Evolutionary conservation across 2,797 vertebrate species (phyloP), one percentile per base, ranked within the genome.

Genomic region (Onychomys leucogaster): DNA sequence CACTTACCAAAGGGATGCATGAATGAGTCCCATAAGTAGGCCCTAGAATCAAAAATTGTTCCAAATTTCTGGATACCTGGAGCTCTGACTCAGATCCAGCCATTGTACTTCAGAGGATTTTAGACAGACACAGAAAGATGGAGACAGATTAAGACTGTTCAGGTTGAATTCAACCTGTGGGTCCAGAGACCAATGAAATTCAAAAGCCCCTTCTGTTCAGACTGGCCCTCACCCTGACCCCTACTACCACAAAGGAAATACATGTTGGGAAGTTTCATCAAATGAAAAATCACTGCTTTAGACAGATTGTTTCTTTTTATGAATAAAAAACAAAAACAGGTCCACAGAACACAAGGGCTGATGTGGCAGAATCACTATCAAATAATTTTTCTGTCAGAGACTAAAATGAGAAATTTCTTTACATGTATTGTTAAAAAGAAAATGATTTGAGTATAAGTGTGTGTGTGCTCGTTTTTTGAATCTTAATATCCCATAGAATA

Each of bases 211-310:
- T 95, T 92, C 49, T 61, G 7, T 93, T 34, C 89, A 91, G 85
- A 89, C 4, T 1, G 6, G 52, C 19, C 43, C 34, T 59, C 34
- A 89, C 25, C 16, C 55, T 32, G 27, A 87, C 41, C 90, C 41
- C 67, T 34, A 46, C 37, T 16, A 34, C 59, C 49, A 91, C 49
- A 91, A 92, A 89, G 78, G 29, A 49, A 91, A 55, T 81, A 52
- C 2, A 55, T 4, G 52, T n/a, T 17, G 71, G 32, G 43, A 86
- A 6, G 32, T 11, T 49, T 32, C 32, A 86, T 49, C 63, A 41
- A 7, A 57, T 90, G 78, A 91, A 96, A 96, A 94, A 80, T 37
- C 61, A 87, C 69, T 90, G 34, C 61, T 93, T 25, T 89, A 78
- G 89, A 88, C 1, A 17, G 37, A 55, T 41, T 16, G 23, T 49